phyloP scores from a whole-genome alignment of 2,888 invertebrate species.

The Cataglyphis cursor region DNA sequence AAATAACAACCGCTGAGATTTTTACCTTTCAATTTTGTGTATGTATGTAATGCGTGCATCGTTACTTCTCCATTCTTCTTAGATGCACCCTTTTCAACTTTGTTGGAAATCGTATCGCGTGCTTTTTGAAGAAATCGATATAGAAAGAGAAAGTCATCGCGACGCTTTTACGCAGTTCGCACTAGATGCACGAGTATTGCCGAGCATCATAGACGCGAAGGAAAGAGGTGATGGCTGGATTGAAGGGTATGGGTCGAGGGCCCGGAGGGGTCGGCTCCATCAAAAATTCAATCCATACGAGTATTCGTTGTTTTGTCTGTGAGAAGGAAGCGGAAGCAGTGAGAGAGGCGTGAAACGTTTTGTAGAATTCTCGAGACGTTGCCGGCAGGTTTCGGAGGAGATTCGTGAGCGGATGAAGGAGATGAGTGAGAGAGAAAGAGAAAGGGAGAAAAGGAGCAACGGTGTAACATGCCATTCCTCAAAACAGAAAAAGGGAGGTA shows the following conservation, averaged over 20 bases:
- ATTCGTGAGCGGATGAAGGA: slow-evolving; percentile 52
- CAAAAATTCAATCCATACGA: slow-evolving; percentile 72
- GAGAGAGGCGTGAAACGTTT: slow-evolving; percentile 71
- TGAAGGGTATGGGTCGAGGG: slow-evolving; percentile 19
- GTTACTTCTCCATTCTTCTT: background rate
- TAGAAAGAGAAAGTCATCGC: slow-evolving; percentile 46
- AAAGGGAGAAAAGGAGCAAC: background rate
- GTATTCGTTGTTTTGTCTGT: slow-evolving; percentile 64
- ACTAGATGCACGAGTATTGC: slow-evolving; percentile 15
- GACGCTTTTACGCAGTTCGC: slow-evolving; percentile 33
- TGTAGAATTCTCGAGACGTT: slow-evolving; percentile 71
- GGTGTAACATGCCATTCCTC: slow-evolving; percentile 32
- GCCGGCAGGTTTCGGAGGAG: slow-evolving; percentile 46
- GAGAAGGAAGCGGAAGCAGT: slow-evolving; percentile 42
- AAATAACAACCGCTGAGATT: slow-evolving; percentile 28
- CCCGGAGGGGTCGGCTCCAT: slow-evolving; percentile 52
- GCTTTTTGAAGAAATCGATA: slow-evolving; percentile 34
- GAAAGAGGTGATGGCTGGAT: slow-evolving; percentile 29
- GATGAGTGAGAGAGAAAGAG: slow-evolving; percentile 30
- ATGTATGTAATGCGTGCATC: slow-evolving; percentile 20
- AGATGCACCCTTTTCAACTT: background rate
- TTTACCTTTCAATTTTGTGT: slow-evolving; percentile 33
- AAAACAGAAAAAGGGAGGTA: slow-evolving; percentile 50
- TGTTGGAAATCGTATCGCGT: slow-evolving; percentile 50
- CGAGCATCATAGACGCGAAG: slow-evolving; percentile 1